Percentiles rank a stretch among this genome's conserved stretches.
Conservation (phyloP, 2,113 vertebrate genomes). For the Zeus faber region DNA sequence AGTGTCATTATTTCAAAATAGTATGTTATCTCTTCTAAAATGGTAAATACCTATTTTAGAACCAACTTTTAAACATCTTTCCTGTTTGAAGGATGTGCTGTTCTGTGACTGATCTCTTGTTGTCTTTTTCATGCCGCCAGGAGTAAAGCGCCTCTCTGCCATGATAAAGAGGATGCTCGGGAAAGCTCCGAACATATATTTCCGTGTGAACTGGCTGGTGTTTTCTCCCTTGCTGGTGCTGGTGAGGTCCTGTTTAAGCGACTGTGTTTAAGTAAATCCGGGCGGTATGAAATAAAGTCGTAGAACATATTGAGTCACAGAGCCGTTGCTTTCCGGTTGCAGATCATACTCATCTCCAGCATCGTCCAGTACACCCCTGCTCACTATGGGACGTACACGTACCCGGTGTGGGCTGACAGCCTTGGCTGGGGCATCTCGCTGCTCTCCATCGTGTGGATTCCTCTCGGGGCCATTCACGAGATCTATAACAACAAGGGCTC, state of each 20-base stretch:
- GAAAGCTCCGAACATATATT: conserved; percentile 60
- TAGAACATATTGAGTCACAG: not conserved
- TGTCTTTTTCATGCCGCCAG: conserved; percentile 39
- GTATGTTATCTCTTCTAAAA: not conserved
- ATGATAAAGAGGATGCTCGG: conserved; percentile 71
- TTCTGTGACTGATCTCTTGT: not conserved
- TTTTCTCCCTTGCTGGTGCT: conserved; percentile 67
- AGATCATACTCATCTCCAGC: conserved; percentile 71
- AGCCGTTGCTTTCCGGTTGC: not conserved
- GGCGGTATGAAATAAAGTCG: not conserved
- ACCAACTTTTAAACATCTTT: too few species aligned
- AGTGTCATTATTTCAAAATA: not conserved
- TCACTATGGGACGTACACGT: conserved; percentile 66
- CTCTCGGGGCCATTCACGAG: conserved; percentile 72
- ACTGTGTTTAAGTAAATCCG: not conserved
- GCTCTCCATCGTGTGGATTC: conserved; percentile 74
- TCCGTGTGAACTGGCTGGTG: conserved; percentile 67
- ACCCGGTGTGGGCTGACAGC: conserved; percentile 70
- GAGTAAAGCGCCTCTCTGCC: conserved; percentile 48
- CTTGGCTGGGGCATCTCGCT: conserved; percentile 72
- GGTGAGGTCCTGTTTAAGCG: conserved; percentile 51
- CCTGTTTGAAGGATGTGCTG: not conserved
- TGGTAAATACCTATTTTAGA: not conserved
- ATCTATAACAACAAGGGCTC: conserved; percentile 64
- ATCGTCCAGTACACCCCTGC: conserved; percentile 68